Base-by-base conservation (phyloP, 2,113 vertebrate species). In the Acinonyx jubatus region DNA sequence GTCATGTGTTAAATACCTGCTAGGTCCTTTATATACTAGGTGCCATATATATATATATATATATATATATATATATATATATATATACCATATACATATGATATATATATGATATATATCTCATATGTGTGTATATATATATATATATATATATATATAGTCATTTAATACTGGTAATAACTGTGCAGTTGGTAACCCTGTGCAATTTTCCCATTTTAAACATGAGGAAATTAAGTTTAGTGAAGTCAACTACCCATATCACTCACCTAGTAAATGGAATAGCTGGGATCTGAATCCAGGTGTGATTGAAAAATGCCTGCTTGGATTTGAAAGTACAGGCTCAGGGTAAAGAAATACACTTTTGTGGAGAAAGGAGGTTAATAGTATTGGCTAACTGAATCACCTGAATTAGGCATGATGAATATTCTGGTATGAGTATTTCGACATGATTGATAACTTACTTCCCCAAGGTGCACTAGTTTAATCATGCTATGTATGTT, bases 121-220 rank as follows among this genome's bases (percentile, higher is more conserved):
- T n/a, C n/a, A n/a, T n/a, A n/a, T n/a, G n/a, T n/a, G n/a, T n/a
- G n/a, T 38, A 38, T 38, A 38, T 38, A 38, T 38, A 38, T 38
- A 38, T 38, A 57, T 57, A 57, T 57, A 57, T 41, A 41, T 41
- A 41, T 41, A 41, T 41, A 41, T 41, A 41, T 41, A 41, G 55
- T 96, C 27, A 83, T 88, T 69, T 57, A 65, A 9, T 94, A 87
- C 38, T 87, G 68, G 21, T 38, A 50, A 10, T 65, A 89, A 79
- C 7, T 90, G 12, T 84, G 66, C 3, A 85, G 7, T 92, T 65
- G 41, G 14, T 69, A 85, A 83, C 9, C 9, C 23, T 87, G 7
- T 84, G 73, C 1, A 85, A 7, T 92, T 69, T 55, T 52, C 33
- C 21, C 19, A 93, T 93, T 86, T 96, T 97, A 93, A n/a, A 95